phyloP scores from a whole-genome alignment of 2,888 invertebrate species.

The Micoletzkya japonica region DNA sequence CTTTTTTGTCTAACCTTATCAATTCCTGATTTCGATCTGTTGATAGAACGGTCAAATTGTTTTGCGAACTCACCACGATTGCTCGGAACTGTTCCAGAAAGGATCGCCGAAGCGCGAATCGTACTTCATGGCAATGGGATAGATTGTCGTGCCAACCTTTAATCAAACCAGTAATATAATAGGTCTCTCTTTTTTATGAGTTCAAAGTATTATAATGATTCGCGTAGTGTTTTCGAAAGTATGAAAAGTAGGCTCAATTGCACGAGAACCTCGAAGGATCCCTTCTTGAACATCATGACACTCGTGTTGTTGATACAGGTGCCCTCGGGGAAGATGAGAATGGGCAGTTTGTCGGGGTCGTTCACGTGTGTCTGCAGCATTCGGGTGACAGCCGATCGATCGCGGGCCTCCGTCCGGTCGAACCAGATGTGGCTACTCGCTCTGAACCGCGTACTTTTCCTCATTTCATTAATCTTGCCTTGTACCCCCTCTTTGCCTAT shows the following conservation, averaged over 20 bases:
- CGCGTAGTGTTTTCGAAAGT: not conserved
- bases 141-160: constrained; percentile 81
- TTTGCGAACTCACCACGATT: constrained; percentile 71
- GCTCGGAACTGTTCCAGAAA: constrained; percentile 96
- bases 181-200: not conserved
- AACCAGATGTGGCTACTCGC: constrained; percentile 99
- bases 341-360: constrained; percentile 88
- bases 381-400: constrained; percentile 83
- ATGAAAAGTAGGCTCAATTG: not conserved
- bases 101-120: constrained; percentile 92
- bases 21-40: too few species aligned
- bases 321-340: constrained; percentile 97
- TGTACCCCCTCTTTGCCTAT: not conserved
- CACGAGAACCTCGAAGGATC: constrained; percentile 83
- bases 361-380: constrained; percentile 87
- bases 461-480: not conserved
- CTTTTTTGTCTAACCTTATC: too few species aligned
- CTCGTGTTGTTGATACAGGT: constrained; percentile 99
- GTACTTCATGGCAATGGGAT: constrained; percentile 98
- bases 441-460: constrained; percentile 65
- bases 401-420: constrained; percentile 91
- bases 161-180: not conserved
- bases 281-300: constrained; percentile 99
- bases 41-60: constrained; percentile 1
- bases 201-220: not conserved